Base-by-base conservation (phyloP, 2,797 vertebrate species). In the Nyctibius grandis region DNA sequence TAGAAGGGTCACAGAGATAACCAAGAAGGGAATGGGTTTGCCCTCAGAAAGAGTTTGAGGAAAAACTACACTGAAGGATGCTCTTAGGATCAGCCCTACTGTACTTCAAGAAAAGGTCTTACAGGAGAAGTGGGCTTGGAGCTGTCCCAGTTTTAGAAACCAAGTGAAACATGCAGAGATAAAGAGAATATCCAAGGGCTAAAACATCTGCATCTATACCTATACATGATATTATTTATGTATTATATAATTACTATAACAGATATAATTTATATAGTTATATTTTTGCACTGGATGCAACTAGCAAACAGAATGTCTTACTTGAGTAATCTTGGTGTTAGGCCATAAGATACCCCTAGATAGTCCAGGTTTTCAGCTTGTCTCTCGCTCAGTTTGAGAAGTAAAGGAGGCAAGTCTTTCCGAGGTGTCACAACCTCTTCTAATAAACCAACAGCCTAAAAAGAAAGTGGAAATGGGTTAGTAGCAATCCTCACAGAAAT, bases 311-410 rank as follows among this genome's bases (percentile, higher is more conserved):
- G 50, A 88, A 63, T 19, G 9, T 95, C 98, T 98, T 93, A 99
- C 99, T 99, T 99, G 65, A 99, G 98, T 75, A 99, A 98, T 80
- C 98, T 98, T 33, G 98, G 96, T 5, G 99, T 99, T 67, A 99
- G 98, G 50, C 99, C 99, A 0, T 99, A 99, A 19, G 99, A 99
- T 18, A 99, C 99, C 3, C 99, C 99, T 1, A 99, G 97, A 91
- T 99, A 99, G 96, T 99, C 99, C 81, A 99, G 98, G 80, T 67
- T 98, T 96, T 99, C 99, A 0, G 99, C 99, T 88, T 98, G 98
- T 88, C 99, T 98, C 98, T 99, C 99, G 0, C 97, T 99, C 96
- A 99, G 97, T 92, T 99, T 99, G 89, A 99, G 98, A 94, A 99
- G 98, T 70, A 99, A 97, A 33, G 99, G 99, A 15, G 99, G 99